Base-by-base conservation (phyloP, 2,797 vertebrate species). In the Chaunax sp. region DNA sequence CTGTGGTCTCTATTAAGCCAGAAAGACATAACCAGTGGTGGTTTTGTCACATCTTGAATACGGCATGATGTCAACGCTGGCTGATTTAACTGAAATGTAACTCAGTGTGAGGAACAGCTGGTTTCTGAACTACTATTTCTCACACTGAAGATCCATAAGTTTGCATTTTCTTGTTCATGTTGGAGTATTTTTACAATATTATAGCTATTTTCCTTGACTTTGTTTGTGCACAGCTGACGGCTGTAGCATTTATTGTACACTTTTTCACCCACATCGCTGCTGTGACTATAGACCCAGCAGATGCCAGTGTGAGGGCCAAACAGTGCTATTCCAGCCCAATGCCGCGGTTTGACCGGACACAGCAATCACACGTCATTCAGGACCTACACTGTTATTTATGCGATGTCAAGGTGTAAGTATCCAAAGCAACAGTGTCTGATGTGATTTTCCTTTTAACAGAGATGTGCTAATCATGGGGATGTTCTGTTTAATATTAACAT, bases 361-460 rank as follows among this genome's bases (percentile, higher is more conserved):
- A 93, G 69, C 91, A 92, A 12, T 23, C 68, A 0, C 91, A 90
- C 0, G 93, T 94, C 38, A 94, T 95, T 67, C 86, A 94, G 75
- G 90, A 95, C 79, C 90, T 91, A n/a, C 89, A 91, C 37, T 95
- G 93, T 72, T 91, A 90, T 38, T 70, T 95, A 7, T 95, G 94
- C 81, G 91, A 95, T 41, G 82, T 89, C 23, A 81, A 82, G 1
- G 92, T 93, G 93, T 95, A 92, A 14, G 93, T 93, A 80, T 73
- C 52, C n/a, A 23, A 18, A 45, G n/a, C 14, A 30, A 25, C 19
- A 1, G 10, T 50, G 2, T 46, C 15, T 25, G 8, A 51, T 71
- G 7, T 45, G 26, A 41, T 45, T n/a, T 45, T 41, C 11, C 4
- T 15, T 15, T 23, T 3, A 26, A 6, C 28, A 10, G 11, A 33